These are phyloP conservation scores for Ischnura elegans DNA, from an alignment of 2,888 invertebrate species.

Conservation along the genomic window DNA sequence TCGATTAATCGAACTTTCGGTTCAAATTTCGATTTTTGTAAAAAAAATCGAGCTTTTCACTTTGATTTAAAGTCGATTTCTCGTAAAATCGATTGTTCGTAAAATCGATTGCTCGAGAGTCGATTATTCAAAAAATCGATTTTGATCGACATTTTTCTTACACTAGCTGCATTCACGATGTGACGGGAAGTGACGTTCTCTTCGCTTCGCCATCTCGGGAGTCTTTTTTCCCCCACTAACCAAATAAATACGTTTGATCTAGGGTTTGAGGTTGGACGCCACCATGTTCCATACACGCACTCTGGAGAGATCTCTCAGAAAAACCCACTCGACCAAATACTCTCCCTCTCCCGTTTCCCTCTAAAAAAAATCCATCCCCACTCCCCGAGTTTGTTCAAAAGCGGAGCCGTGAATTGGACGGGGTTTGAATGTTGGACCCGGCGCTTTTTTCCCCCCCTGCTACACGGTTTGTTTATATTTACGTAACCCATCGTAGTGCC, in stretches of 20 bases:
- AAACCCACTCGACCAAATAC: background rate
- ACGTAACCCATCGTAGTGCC: constrained; percentile 31
- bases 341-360: background rate
- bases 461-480: constrained; percentile 26
- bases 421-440: background rate
- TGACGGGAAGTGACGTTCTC: too few species aligned
- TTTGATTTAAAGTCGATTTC: too few species aligned
- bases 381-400: constrained; percentile 34
- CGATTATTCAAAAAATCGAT: too few species aligned
- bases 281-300: background rate
- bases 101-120: too few species aligned
- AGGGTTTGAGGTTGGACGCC: background rate
- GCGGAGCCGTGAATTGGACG: constrained; percentile 3
- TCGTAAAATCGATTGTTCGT: too few species aligned
- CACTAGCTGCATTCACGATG: too few species aligned
- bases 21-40: too few species aligned
- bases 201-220: too few species aligned
- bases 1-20: too few species aligned
- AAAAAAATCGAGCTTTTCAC: too few species aligned
- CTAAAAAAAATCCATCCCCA: too few species aligned
- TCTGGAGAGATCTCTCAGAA: background rate
- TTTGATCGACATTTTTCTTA: too few species aligned
- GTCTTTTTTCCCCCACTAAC: background rate
- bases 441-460: background rate
- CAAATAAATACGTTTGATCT: background rate